Evolutionary conservation across 2,888 invertebrate genomes (phyloP), one percentile per base, ranked within the genome.

Genomic region (Cephus nigrinus): DNA sequence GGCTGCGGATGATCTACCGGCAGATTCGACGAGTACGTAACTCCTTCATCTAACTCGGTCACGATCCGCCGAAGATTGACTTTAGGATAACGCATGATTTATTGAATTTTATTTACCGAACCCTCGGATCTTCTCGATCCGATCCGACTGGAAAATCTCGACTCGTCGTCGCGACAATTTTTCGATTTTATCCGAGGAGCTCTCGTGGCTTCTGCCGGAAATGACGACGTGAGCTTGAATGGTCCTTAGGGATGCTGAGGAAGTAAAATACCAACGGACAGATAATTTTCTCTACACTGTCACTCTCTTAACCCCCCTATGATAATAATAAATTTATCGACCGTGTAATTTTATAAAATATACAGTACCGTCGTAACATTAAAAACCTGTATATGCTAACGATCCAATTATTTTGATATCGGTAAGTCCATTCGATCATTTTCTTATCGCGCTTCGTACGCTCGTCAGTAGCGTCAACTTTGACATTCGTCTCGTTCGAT

Each of bases 271-370:
- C 5, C 40, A 2, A 23, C 23, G 9, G 2, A 23, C 23, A 23
- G 23, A 55, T 23, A 23, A 9, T 55, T 55, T 55, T 55, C 23
- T 55, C 23, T 9, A 9, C 2, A 9, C 9, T 9, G 23, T 55
- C 55, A 9, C 23, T 9, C 23, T 23, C 23, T 23, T 23, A 2
- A 23, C 2, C 0, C 4, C 5, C 4, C 12, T 0, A 12, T 12
- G 3, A 12, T 55, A 55, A 23, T 55, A 55, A 23, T 55, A 1
- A 55, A 23, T 9, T 23, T 55, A 55, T 23, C 23, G 23, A 23
- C 1, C 9, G 0, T 9, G 55, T 23, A 9, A 55, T 23, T 2
- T 55, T 2, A 55, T 23, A 55, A 23, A 55, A 23, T 9, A 23
- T 9, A 40, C 4, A 3, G 35, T 15, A 23, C 23, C 23, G 23